phyloP scores from a whole-genome alignment of 2,797 vertebrate genomes.

The Phrynocephalus guinanensis region DNA sequence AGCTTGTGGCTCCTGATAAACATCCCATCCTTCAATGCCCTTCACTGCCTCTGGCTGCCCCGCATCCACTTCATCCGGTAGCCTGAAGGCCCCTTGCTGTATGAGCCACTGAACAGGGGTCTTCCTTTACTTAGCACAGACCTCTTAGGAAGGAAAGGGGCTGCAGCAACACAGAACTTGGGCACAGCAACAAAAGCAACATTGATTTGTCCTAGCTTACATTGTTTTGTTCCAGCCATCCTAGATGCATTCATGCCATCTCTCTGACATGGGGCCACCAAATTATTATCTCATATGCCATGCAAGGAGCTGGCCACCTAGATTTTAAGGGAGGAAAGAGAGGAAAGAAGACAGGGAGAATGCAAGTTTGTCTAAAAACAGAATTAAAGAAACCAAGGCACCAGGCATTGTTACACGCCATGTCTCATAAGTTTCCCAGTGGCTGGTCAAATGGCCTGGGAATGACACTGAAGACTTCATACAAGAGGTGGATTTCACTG shows the following conservation, averaged over 20 bases:
- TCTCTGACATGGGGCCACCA: not conserved
- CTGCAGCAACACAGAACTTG: not conserved
- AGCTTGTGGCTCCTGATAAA: too few relatives aligned
- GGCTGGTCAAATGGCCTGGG: not conserved
- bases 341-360: too few relatives aligned
- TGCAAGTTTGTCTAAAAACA: not conserved
- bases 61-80: not conserved
- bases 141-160: not conserved
- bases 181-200: not conserved
- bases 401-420: too few relatives aligned
- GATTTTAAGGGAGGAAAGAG: not conserved
- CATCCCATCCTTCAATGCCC: not conserved
- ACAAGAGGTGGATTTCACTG: not conserved
- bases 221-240: not conserved
- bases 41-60: too few relatives aligned
- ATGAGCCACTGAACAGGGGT: not conserved
- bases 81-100: not conserved
- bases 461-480: not conserved
- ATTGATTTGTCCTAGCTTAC: not conserved
- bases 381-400: too few relatives aligned
- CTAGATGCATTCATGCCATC: not conserved
- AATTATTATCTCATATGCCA: not conserved
- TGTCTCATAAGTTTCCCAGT: too few relatives aligned
- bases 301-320: not conserved
- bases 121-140: not conserved